These are phyloP conservation scores for Tenrec ecaudatus DNA, from an alignment of 2,113 vertebrate species.

Conservation along the genomic window DNA sequence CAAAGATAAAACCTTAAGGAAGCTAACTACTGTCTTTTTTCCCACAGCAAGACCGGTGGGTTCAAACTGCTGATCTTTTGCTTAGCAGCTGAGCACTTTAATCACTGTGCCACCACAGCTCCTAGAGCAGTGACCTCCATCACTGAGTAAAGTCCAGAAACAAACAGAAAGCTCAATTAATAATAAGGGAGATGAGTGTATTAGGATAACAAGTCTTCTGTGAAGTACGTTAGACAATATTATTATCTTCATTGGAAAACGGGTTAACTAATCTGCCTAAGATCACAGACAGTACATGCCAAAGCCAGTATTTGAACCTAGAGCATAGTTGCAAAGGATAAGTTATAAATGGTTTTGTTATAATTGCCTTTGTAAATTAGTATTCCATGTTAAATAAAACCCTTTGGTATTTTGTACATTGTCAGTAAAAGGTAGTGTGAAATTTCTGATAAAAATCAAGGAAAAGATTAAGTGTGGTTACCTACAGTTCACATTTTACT, in stretches of 20 bases:
- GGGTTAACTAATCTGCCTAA: constrained; percentile 12
- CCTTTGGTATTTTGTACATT: neutral
- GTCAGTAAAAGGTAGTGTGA: neutral
- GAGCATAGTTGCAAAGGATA: neutral
- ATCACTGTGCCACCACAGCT: no score
- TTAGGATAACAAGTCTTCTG: neutral
- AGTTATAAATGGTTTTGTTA: neutral
- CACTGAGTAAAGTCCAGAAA: neutral
- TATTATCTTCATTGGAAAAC: constrained; percentile 21
- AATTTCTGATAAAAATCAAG: constrained; percentile 45
- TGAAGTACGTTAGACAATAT: neutral
- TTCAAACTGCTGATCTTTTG: no score
- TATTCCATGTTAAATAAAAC: constrained; percentile 15
- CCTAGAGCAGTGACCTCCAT: neutral
- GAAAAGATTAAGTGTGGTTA: neutral
- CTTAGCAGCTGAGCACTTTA: no score
- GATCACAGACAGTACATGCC: neutral
- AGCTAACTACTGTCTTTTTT: no score
- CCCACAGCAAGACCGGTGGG: no score
- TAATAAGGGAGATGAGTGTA: neutral
- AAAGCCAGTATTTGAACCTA: neutral
- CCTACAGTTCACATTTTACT: neutral
- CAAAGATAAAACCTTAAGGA: no score
- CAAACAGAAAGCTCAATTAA: neutral
- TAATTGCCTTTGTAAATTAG: neutral